These are phyloP conservation scores for Phyllotis vaccarum DNA, from an alignment of 2,797 vertebrate species.

Conservation along the genomic window DNA sequence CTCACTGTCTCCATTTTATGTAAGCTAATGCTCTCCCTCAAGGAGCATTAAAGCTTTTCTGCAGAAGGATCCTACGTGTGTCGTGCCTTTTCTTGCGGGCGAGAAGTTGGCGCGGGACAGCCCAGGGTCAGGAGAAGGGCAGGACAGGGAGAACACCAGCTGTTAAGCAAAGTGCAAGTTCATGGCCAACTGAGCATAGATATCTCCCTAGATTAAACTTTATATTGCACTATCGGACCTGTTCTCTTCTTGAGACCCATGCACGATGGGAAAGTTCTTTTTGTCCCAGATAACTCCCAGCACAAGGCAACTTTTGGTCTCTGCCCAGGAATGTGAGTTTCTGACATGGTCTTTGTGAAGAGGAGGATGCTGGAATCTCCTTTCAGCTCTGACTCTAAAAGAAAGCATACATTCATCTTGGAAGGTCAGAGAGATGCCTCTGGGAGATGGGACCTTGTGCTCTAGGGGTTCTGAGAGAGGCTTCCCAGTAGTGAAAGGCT, in stretches of 20 bases:
- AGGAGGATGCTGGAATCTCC: conserved; percentile 1
- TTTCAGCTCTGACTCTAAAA: neutral
- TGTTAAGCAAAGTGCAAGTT: neutral
- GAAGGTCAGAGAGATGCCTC: neutral
- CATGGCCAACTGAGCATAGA: neutral
- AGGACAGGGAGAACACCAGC: neutral
- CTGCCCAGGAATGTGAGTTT: conserved; percentile 12
- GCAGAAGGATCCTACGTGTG: too few relatives aligned
- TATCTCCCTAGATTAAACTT: neutral
- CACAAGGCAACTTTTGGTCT: neutral
- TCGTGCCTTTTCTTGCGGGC: too few relatives aligned
- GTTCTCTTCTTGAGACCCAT: neutral
- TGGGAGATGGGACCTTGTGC: neutral
- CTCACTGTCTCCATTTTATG: too few relatives aligned
- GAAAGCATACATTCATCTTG: neutral
- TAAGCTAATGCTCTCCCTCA: too few relatives aligned
- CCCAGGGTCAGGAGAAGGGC: neutral
- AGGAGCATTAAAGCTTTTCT: too few relatives aligned
- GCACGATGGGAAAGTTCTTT: neutral
- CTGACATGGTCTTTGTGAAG: neutral
- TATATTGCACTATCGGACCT: neutral
- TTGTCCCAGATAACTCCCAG: neutral
- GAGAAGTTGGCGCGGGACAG: too few relatives aligned
- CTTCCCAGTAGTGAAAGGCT: neutral
- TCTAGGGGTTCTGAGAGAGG: neutral